Base-by-base conservation (phyloP, 1,140 invertebrate genomes). In the Uloborus diversus region DNA sequence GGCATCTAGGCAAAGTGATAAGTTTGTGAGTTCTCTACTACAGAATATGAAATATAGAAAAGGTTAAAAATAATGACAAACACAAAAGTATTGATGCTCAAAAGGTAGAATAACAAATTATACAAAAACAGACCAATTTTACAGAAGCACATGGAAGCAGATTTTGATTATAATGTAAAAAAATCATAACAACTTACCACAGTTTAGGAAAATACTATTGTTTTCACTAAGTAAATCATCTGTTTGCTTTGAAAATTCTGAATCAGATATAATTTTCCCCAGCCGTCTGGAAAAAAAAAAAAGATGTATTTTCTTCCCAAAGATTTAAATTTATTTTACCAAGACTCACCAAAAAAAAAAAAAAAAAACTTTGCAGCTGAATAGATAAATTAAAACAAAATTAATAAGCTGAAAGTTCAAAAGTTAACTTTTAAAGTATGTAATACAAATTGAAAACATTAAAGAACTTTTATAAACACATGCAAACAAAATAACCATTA, bases 181-280 rank as follows among this genome's bases (percentile, higher is more conserved):
- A n/a, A n/a, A n/a, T n/a, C n/a, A n/a, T n/a, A 49, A 68, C 3
- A 28, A 42, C 62, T 20, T 37, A 78, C 73, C 73, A 56, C 62
- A 78, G 57, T 78, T 78, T 30, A 78, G 28, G 30, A 78, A 78
- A 14, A 78, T 13, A 28, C 73, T 78, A 25, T 78, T 78, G 37
- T 78, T 57, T 65, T 65, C 35, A 66, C 42, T 78, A 1, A 78
- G 33, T 13, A 78, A 35, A 56, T 78, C 61, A 56, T 78, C 73
- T 14, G 73, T 78, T 20, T 78, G 61, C 37, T 66, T 65, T n/a
- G 20, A 61, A 65, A 64, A 35, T 20, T 65, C 62, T 59, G 28
- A 20, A 37, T 65, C 62, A 56, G 57, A 13, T 27, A 66, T 27
- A 3, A 78, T 66, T 37, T 37, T 66, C 28, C 51, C 73, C n/a